Conservation (phyloP, 2,888 invertebrate genomes). For the Euspilapteryx auroguttella region DNA sequence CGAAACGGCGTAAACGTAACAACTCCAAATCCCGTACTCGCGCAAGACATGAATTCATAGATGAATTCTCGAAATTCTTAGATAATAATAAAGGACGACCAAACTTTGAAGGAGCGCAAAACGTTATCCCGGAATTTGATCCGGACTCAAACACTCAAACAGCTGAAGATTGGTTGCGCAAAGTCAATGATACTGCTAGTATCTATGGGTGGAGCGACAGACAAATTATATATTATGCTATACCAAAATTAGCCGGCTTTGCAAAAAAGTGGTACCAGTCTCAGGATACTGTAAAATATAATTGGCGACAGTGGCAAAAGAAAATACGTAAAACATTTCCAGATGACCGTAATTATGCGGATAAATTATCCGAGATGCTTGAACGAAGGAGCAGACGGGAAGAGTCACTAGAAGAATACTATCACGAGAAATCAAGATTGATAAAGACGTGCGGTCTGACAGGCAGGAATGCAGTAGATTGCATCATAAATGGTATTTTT, state of each 20-base stretch:
- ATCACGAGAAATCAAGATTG: constrained; percentile 4
- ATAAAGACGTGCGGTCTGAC: constrained; percentile 1
- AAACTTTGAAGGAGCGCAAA: constrained; percentile 1
- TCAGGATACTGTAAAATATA: constrained; percentile 4
- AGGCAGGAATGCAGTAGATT: constrained; percentile 1
- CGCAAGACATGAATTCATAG: background rate
- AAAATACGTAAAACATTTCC: constrained; percentile 8
- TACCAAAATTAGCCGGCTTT: constrained; percentile 4
- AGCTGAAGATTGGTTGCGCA: constrained; percentile 3
- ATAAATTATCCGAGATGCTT: constrained; percentile 7
- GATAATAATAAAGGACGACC: too few species aligned
- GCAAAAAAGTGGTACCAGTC: constrained; percentile 6
- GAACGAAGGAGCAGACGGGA: constrained; percentile 5
- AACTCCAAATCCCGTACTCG: too few species aligned
- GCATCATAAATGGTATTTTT: constrained; percentile 1
- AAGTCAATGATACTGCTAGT: constrained; percentile 5
- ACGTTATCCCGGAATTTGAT: constrained; percentile 1
- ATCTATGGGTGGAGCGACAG: constrained; percentile 5
- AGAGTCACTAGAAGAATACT: constrained; percentile 8
- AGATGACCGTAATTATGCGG: constrained; percentile 8
- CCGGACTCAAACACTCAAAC: background rate
- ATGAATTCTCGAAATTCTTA: background rate
- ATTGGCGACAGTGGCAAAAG: constrained; percentile 9
- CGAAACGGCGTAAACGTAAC: too few species aligned
- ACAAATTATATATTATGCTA: constrained; percentile 4